Conservation (phyloP, 2,888 invertebrate genomes). For the Lagria hirta region DNA sequence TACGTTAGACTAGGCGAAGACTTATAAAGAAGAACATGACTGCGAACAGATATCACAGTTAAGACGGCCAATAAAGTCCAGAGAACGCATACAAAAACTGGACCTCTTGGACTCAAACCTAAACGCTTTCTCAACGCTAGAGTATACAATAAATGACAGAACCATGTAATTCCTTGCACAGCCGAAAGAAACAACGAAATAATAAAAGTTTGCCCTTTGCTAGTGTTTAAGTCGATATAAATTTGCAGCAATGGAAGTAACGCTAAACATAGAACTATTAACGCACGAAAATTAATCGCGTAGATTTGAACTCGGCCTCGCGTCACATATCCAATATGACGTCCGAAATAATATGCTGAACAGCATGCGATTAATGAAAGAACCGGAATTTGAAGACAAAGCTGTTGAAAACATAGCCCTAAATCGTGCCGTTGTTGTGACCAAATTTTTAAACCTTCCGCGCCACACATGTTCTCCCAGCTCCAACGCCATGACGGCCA, state of each 20-base stretch:
- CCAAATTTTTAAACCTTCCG: conserved; percentile 71
- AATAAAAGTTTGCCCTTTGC: conserved; percentile 58
- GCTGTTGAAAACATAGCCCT: conserved; percentile 81
- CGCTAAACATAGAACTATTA: conserved; percentile 64
- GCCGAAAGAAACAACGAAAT: conserved; percentile 72
- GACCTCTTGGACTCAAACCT: conserved; percentile 72
- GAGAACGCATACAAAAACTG: conserved; percentile 65
- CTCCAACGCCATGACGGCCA: conserved; percentile 58
- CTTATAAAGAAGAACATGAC: conserved; percentile 59
- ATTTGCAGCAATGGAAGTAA: conserved; percentile 69
- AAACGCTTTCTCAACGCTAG: conserved; percentile 67
- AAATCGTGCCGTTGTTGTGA: conserved; percentile 71
- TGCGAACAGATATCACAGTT: conserved; percentile 68
- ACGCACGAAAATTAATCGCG: conserved; percentile 66
- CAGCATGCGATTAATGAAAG: conserved; percentile 71
- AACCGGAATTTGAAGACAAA: conserved; percentile 76
- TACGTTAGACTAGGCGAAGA: conserved; percentile 40
- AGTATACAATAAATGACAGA: conserved; percentile 76
- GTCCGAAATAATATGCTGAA: conserved; percentile 82
- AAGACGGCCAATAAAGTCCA: conserved; percentile 71
- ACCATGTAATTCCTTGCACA: conserved; percentile 76
- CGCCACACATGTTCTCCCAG: conserved; percentile 77
- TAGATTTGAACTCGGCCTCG: conserved; percentile 65
- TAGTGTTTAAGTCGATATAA: conserved; percentile 62
- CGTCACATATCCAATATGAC: conserved; percentile 62